phyloP scores from a whole-genome alignment of 2,113 vertebrate genomes.

The Pteruthius melanotis region DNA sequence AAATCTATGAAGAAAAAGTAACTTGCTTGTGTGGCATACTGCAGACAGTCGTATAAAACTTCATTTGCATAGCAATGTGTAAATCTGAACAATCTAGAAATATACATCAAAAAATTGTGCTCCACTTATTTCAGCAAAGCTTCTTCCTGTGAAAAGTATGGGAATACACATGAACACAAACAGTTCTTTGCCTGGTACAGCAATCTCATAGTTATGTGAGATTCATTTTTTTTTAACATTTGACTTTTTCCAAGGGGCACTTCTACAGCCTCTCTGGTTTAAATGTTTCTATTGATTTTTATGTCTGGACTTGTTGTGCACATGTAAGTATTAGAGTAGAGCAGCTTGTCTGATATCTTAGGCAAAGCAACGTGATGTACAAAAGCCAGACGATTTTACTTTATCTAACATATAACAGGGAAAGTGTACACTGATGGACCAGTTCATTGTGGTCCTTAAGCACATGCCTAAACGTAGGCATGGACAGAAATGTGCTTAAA shows the following conservation, averaged over 20 bases:
- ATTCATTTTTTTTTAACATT: constrained; percentile 49
- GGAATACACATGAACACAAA: neutral
- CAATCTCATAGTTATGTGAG: neutral
- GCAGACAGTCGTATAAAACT: neutral
- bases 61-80: neutral
- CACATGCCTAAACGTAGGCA: neutral
- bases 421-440: neutral
- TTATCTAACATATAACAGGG: neutral
- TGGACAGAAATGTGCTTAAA: neutral
- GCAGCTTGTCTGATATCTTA: constrained; percentile 49
- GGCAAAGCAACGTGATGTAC: constrained; percentile 38
- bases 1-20: neutral
- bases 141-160: neutral
- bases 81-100: neutral
- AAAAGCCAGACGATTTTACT: neutral
- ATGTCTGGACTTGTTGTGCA: constrained; percentile 64
- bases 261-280: constrained; percentile 59
- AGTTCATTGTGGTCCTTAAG: neutral
- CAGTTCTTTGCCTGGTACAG: neutral
- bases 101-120: neutral
- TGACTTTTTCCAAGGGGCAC: constrained; percentile 58
- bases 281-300: constrained; percentile 75
- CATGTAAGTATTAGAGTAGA: constrained; percentile 46
- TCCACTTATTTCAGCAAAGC: neutral
- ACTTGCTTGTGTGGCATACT: neutral